A percentile compares a stretch with the other conserved stretches of the same genome.
These are phyloP conservation scores for Prinia subflava DNA, from an alignment of 2,113 vertebrate species.

Conservation along the genomic window DNA sequence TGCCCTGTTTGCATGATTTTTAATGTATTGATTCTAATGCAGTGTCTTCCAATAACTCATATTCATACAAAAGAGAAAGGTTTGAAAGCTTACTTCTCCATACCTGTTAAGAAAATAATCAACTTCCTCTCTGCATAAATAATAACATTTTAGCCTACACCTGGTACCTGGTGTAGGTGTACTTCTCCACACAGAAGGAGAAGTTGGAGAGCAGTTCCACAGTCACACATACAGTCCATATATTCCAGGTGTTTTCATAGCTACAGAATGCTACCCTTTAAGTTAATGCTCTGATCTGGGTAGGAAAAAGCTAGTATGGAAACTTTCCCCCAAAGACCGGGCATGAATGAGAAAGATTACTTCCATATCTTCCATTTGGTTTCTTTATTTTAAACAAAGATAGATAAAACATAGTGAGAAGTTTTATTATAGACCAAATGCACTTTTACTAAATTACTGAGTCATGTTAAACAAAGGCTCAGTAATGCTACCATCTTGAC, in stretches of 20 bases:
- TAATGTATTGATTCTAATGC: background rate
- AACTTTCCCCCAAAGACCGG: background rate
- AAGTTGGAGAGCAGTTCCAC: background rate
- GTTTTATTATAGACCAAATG: background rate
- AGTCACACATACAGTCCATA: rapidly evolving
- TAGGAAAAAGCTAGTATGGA: background rate
- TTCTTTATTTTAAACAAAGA: background rate
- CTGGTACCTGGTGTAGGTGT: background rate
- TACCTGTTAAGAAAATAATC: background rate
- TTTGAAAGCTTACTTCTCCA: background rate
- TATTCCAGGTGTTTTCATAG: background rate
- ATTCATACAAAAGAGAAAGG: background rate
- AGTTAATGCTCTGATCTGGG: background rate
- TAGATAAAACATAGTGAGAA: background rate
- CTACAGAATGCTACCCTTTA: background rate
- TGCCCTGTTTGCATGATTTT: background rate
- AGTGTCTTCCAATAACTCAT: background rate
- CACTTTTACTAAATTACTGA: background rate
- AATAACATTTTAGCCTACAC: background rate
- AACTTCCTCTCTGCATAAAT: background rate
- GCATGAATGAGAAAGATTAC: background rate
- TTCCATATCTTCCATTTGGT: background rate
- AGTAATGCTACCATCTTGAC: background rate
- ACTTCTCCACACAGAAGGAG: background rate
- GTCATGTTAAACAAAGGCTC: background rate